A percentile compares a stretch with the other conserved stretches of the same genome.
phyloP scores from a whole-genome alignment of 2,888 invertebrate species.

The Chrysolina americana region DNA sequence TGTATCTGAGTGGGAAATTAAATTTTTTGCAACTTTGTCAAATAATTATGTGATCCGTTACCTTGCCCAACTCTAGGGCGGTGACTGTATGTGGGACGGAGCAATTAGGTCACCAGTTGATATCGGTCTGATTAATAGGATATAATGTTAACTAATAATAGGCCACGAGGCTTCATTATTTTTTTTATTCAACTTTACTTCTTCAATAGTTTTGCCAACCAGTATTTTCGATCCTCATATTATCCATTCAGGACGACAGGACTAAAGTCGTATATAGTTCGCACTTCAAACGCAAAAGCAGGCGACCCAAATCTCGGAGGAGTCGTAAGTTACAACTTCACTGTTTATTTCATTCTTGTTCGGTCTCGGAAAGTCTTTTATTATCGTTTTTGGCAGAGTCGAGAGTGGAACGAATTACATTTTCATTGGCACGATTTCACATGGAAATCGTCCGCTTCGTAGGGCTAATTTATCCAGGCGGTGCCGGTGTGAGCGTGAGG shows the following conservation, averaged over 20 bases:
- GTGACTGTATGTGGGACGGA: no score
- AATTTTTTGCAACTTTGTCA: no score
- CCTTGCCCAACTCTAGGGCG: no score
- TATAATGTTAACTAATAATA: no score
- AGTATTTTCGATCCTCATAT: background rate
- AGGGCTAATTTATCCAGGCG: slow-evolving; percentile 2
- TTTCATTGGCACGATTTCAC: slow-evolving; percentile 13
- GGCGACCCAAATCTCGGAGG: background rate
- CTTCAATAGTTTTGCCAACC: background rate
- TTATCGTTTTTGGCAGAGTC: slow-evolving; percentile 20
- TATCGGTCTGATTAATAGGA: no score
- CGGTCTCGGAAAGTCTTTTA: slow-evolving; percentile 14
- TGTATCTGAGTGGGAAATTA: no score
- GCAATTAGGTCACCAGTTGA: no score
- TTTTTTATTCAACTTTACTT: no score
- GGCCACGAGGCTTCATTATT: no score
- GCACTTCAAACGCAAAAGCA: background rate
- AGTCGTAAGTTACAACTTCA: slow-evolving; percentile 11
- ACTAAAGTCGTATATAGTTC: background rate
- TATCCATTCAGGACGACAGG: background rate
- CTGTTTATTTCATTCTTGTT: slow-evolving; percentile 21
- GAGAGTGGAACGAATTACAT: slow-evolving; percentile 16
- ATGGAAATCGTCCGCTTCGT: background rate
- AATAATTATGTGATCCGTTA: no score
- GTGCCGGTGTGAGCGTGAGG: background rate